A percentile compares a stretch with the other conserved stretches of the same genome.
Evolutionary conservation across 2,888 invertebrate genomes (phyloP).

Genomic region (Macaria liturata): DNA sequence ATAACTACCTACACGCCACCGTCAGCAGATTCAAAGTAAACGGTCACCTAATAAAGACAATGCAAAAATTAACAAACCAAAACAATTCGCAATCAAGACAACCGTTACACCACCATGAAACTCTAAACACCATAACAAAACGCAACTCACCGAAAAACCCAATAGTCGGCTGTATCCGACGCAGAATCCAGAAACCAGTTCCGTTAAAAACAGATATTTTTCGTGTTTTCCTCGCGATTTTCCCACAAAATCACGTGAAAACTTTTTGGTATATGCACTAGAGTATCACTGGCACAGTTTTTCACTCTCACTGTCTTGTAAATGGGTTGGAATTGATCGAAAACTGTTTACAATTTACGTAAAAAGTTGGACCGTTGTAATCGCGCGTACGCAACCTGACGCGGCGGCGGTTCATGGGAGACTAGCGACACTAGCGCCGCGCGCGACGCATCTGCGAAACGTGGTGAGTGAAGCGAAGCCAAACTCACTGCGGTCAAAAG

Average conservation of each 20-base stretch:
- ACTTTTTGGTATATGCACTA: constrained; percentile 45
- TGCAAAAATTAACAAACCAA: background rate
- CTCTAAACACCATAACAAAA: constrained; percentile 64
- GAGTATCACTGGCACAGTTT: constrained; percentile 55
- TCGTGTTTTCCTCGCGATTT: constrained; percentile 69
- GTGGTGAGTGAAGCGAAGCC: background rate
- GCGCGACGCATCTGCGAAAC: background rate
- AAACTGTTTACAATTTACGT: constrained; percentile 65
- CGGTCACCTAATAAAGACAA: too few relatives aligned
- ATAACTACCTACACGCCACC: too few relatives aligned
- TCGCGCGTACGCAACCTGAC: constrained; percentile 25
- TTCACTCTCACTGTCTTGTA: constrained; percentile 57
- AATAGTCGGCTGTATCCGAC: constrained; percentile 51
- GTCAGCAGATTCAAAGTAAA: too few relatives aligned
- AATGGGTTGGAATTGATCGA: constrained; percentile 46
- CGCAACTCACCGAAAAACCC: constrained; percentile 63
- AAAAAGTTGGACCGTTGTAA: constrained; percentile 55
- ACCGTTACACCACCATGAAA: constrained; percentile 58
- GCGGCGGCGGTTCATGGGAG: constrained; percentile 28
- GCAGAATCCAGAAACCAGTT: constrained; percentile 64
- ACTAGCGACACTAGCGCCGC: constrained; percentile 32
- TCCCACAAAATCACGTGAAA: constrained; percentile 66
- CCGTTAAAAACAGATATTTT: constrained; percentile 48
- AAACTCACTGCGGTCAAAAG: background rate
- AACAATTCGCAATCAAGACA: constrained; percentile 23